Evolutionary conservation across 2,797 vertebrate species (phyloP), one percentile per base, ranked within the genome.

Genomic region (Smutsia temminckii): DNA sequence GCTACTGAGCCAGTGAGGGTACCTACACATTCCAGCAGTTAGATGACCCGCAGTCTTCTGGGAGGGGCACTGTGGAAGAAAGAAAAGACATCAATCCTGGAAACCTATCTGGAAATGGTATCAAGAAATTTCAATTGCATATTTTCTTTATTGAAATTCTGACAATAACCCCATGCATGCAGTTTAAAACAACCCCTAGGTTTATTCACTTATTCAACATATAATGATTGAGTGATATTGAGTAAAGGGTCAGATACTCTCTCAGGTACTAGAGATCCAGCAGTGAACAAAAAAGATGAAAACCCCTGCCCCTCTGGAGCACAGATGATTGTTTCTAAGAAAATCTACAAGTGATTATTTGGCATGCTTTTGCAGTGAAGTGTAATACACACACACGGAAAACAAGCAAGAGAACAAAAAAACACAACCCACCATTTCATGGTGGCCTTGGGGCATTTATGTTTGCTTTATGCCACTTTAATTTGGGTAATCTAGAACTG

Each of bases 1-100:
- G 99, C 99, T 99, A 99, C 99, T 99, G 99, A 99, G 99, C 99
- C 99, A 98, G 97, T 98, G 99, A 99, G 98, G 97, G 97, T 98
- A 98, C 97, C 98, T 98, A 96, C 51, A 95, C 46, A 75, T 81
- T 96, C 94, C 29, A 37, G 83, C 11, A 92, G 27, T 68, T 93
- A 79, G 98, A 92, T 49, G n/a, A 93, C 93, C 64, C 85, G 79
- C 90, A 85, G 92, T 61, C 55, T 97, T 97, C 97, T 89, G 78
- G 71, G 1, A 95, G 53, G 93, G 0, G 63, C 89, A 97, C 98
- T 98, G 98, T 97, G 97, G 96, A 98, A 98, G 97, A 66, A 98
- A 90, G 92, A 94, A 89, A 95, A 89, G 64, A 91, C 40, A 57
- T 95, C 40, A 96, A 66, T 95, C 53, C 46, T 75, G 68, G 51